phyloP scores from a whole-genome alignment of 2,797 vertebrate genomes.

The Phalloptychus januarius region DNA sequence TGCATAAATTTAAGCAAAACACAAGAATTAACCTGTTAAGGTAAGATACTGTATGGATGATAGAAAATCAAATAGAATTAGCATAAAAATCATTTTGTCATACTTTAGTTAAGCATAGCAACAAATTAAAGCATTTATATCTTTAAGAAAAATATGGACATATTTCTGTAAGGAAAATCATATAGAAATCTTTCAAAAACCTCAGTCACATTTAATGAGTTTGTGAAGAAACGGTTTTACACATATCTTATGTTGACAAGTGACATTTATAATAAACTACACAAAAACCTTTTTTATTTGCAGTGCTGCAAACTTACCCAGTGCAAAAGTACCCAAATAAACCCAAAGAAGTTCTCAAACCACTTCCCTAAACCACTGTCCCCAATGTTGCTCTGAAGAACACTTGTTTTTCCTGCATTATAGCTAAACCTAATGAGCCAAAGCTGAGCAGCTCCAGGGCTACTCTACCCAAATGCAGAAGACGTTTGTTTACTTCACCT shows the following conservation, averaged over 20 bases:
- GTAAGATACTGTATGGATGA: not conserved
- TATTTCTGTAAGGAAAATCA: no score
- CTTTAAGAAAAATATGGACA: not conserved
- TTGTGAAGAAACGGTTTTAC: not conserved
- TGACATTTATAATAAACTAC: not conserved
- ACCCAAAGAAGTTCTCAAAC: conserved; percentile 14
- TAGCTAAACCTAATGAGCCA: conserved; percentile 15
- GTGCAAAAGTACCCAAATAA: not conserved
- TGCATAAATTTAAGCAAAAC: not conserved
- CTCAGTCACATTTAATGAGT: not conserved
- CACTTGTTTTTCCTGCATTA: conserved; percentile 28
- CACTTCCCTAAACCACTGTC: conserved; percentile 16
- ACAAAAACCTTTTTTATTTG: not conserved
- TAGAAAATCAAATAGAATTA: not conserved
- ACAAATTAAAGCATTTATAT: not conserved
- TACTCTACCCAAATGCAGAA: conserved; percentile 22
- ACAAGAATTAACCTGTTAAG: not conserved
- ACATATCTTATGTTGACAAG: not conserved
- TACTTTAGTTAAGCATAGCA: not conserved
- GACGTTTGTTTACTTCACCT: conserved; percentile 1
- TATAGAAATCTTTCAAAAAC: not conserved
- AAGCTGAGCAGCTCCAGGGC: conserved; percentile 14
- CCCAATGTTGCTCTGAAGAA: conserved; percentile 23
- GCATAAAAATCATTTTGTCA: not conserved
- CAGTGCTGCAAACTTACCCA: not conserved